These are phyloP conservation scores for Semaprochilodus insignis DNA, from an alignment of 2,797 vertebrate species.

Conservation along the genomic window DNA sequence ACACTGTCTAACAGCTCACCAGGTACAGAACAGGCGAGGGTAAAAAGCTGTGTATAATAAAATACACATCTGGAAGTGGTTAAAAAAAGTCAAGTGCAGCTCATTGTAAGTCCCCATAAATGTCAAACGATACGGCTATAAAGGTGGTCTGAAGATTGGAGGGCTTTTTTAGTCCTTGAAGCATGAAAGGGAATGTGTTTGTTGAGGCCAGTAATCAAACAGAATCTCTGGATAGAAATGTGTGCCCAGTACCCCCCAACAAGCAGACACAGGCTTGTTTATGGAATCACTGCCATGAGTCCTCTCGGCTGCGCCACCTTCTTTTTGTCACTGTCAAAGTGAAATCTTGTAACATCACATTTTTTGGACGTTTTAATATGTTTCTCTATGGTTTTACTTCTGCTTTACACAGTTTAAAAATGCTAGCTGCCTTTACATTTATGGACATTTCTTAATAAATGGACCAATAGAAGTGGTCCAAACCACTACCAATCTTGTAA, in stretches of 20 bases:
- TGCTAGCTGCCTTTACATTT: too few relatives aligned
- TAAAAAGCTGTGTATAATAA: conserved; percentile 1
- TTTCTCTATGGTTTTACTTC: too few relatives aligned
- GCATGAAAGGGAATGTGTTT: neutral
- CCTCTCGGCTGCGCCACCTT: neutral
- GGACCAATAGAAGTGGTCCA: neutral
- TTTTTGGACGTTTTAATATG: too few relatives aligned
- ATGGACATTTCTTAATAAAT: too few relatives aligned
- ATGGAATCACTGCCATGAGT: neutral
- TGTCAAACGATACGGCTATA: neutral
- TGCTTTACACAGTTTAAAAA: too few relatives aligned
- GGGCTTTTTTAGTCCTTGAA: neutral
- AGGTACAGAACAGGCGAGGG: neutral
- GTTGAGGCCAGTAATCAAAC: neutral
- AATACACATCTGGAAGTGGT: conserved; percentile 1
- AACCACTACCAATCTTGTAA: neutral
- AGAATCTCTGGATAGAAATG: neutral
- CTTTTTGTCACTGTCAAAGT: neutral
- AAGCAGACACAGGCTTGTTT: conserved; percentile 3
- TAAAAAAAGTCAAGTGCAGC: neutral
- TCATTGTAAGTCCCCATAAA: conserved; percentile 1
- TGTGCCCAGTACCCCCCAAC: neutral
- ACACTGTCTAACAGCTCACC: neutral
- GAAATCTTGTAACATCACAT: neutral
- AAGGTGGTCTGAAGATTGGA: neutral